Evolutionary conservation across 2,797 vertebrate species (phyloP), one percentile per base, ranked within the genome.

Genomic region (Xenops minutus): DNA sequence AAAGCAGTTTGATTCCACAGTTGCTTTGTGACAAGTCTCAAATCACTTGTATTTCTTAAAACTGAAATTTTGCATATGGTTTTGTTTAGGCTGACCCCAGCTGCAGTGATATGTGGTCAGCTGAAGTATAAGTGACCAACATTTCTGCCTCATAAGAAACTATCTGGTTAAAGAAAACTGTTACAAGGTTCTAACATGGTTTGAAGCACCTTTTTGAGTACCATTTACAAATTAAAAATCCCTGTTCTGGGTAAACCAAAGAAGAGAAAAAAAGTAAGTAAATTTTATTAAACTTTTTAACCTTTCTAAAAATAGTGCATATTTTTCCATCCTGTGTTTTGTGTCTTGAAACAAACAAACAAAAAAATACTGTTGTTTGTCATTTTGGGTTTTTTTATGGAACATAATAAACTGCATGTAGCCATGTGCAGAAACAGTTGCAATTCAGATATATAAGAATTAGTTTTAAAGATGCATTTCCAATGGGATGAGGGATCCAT

Each of bases 91-190:
- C 32, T 82, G n/a, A 67, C 12, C 7, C 9, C 23, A 37, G 10
- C 9, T 5, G 0, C 17, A 32, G 34, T 48, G 26, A 26, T 51
- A 30, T 5, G 0, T 20, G 5, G 12, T 18, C 30, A 73, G 19
- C 14, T 17, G 3, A 88, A 63, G 3, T 20, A 10, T 16, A 12
- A 51, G 9, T 41, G 30, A 51, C 7, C 18, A 69, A 32, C 2
- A 36, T 36, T 54, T 75, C 11, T 58, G 44, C 4, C 6, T 61
- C 12, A 63, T 54, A 73, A 77, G 37, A 92, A 83, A 4, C 3
- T 21, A 9, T n/a, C 10, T 62, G 41, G 69, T 32, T 23, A 6
- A 68, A 73, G 73, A 69, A 59, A 59, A 59, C 22, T 4, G 23
- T 32, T 13, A 32, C 15, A 30, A 75, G 3, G 0, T 82, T 83